Conservation (phyloP, 2,797 vertebrate species). For the Diglossa cyanea region DNA sequence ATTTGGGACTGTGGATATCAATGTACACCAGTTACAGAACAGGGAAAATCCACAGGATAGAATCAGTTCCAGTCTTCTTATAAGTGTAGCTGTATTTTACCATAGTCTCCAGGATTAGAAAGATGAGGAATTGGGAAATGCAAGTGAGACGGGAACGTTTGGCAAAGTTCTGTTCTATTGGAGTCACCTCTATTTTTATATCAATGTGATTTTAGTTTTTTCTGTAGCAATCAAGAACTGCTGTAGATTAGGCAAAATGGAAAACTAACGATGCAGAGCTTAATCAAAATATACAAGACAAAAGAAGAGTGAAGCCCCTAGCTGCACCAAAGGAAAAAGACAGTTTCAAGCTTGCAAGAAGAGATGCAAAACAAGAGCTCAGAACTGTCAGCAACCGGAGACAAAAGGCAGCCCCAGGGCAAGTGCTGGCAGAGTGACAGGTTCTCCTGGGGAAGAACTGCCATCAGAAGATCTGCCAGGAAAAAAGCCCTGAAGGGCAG, state of each 20-base stretch:
- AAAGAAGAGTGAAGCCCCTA: not conserved
- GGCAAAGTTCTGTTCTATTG: not conserved
- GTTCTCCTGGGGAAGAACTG: not conserved
- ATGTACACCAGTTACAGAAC: fast-evolving
- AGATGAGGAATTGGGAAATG: not conserved
- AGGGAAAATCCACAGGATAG: not conserved
- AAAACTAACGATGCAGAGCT: not conserved
- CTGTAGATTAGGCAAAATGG: not conserved
- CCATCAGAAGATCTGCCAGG: not conserved
- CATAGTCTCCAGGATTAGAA: not conserved
- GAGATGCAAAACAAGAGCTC: not conserved
- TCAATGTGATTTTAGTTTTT: not conserved
- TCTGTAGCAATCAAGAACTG: not conserved
- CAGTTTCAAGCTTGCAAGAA: not conserved
- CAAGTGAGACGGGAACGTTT: not conserved
- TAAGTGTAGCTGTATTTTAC: not conserved
- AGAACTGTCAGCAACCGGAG: not conserved
- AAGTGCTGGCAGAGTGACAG: not conserved
- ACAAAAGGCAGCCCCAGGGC: conserved; percentile 13
- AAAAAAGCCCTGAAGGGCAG: not conserved
- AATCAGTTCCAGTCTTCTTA: not conserved
- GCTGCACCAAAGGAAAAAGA: not conserved
- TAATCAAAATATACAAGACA: not conserved
- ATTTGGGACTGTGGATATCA: not conserved
- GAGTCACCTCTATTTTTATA: not conserved